Base-by-base conservation (phyloP, 2,797 vertebrate genomes). In the Dermochelys coriacea region DNA sequence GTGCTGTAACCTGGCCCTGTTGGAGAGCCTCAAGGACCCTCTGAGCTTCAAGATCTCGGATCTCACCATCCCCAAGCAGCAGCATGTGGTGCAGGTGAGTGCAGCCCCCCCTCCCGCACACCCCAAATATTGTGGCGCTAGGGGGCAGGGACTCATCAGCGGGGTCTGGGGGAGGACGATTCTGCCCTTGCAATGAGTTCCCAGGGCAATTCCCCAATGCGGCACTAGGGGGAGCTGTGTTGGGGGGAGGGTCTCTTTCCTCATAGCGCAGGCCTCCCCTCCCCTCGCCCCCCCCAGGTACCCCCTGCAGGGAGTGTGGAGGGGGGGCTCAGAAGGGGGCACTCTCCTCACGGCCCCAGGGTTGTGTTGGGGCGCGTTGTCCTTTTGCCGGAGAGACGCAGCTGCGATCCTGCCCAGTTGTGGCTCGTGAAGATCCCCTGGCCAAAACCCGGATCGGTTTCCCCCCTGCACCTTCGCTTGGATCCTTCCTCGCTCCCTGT, bases 1-100 rank as follows among this genome's bases (percentile, higher is more conserved):
- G 99, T 99, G 99, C 54, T 99, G 99, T 91, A 99, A 99, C 57
- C 98, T 99, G 94, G 97, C 98, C 81, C 98, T 99, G 79, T 98
- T 98, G 0, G 99, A 99, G 97, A 98, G 96, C 6, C 94, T 99
- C 93, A 99, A 99, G 95, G 99, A 99, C 54, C 98, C 98, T 5
- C 97, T 99, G 49, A 98, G 98, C 52, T 99, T 99, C 97, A 98
- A 98, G 86, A 98, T 99, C 93, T 99, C 99, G 0, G 99, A 99
- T 90, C 98, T 99, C 97, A 99, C 98, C 6, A 99, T 99, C 19
- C 98, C 98, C 68, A 99, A 99, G 93, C 99, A 99, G 95, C 98
- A 99, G 93, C 99, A 99, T 90, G 82, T 98, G 5, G 98, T 99
- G 54, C 99, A 99, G 99, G 99, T 99, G 96, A 96, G 64, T 37